Conservation (phyloP, 2,888 invertebrate species). For the Exocentrus adspersus region DNA sequence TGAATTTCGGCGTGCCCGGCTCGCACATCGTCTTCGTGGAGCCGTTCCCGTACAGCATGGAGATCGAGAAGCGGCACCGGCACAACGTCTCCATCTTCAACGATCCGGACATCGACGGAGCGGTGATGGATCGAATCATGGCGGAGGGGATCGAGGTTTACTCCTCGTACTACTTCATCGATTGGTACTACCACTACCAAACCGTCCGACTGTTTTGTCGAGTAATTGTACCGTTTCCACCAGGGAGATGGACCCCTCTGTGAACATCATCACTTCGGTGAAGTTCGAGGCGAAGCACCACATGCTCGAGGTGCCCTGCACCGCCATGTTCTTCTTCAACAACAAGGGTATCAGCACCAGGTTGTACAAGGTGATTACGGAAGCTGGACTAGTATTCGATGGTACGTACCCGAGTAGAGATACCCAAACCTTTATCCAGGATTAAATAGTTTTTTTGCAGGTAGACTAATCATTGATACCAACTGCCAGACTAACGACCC, state of each 20-base stretch:
- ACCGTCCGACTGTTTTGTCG: too few relatives aligned
- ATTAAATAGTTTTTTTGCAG: constrained; percentile 71
- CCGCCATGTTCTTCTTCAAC: constrained; percentile 70
- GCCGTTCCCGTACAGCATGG: constrained; percentile 60
- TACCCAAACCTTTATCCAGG: too few relatives aligned
- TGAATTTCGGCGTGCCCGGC: constrained; percentile 69
- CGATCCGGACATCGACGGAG: constrained; percentile 66
- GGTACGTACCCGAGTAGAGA: too few relatives aligned
- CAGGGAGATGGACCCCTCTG: constrained; percentile 55
- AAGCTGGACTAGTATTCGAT: constrained; percentile 57
- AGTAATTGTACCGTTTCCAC: too few relatives aligned
- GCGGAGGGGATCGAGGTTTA: constrained; percentile 63
- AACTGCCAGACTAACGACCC: constrained; percentile 74
- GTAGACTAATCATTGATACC: constrained; percentile 71
- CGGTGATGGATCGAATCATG: constrained; percentile 62
- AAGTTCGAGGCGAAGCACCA: constrained; percentile 66
- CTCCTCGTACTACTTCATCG: constrained; percentile 67
- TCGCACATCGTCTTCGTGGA: constrained; percentile 71
- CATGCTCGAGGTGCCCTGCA: constrained; percentile 64
- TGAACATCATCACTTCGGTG: constrained; percentile 56
- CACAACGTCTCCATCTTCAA: constrained; percentile 55
- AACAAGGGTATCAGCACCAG: constrained; percentile 64
- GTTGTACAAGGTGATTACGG: constrained; percentile 66
- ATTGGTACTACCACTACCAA: too few relatives aligned
- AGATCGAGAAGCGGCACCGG: constrained; percentile 44